Base-by-base conservation (phyloP, 2,888 invertebrate species). In the Dolichopus griseipennis region DNA sequence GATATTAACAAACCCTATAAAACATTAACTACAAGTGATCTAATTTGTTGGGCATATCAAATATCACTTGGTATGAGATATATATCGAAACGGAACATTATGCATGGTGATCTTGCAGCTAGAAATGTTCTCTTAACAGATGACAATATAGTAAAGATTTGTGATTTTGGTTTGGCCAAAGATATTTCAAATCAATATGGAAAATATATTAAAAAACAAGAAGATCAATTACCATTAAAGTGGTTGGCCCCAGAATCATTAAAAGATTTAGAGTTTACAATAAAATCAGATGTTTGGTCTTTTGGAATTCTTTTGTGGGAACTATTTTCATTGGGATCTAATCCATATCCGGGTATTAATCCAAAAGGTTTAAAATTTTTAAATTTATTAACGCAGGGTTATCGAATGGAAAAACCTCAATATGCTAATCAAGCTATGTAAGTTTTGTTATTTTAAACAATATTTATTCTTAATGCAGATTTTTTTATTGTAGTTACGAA, bases 221-320 rank as follows among this genome's bases (percentile, higher is more conserved):
- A 92, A 77, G 89, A 90, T 64, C 90, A 89, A 0, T 82, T 97
- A 12, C 97, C 97, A 22, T 88, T 97, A n/a, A 97, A 96, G 79
- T 97, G 97, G 97, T 87, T 97, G 85, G 95, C 97, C 0, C 85
- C 96, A 68, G 97, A 97, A 81, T 95, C 95, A 1, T 90, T 97
- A 73, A 87, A 90, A 67, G 95, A 96, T 82, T 85, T 91, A 68
- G 86, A 95, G 61, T 97, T 96, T 79, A 95, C 96, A 1, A 94
- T 93, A 0, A 94, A 96, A 76, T 96, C 95, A 0, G 97, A 97
- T 78, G 91, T 96, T 70, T 97, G 96, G 96, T 91, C 95, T 0
- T 95, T 88, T 77, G 95, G 95, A 5, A 90, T 95, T 69, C 92
- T 94, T 1, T 78, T 95, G 1, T 95, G 95, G 95, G 95, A 95